Percentiles rank a stretch among this genome's conserved stretches.
phyloP scores from a whole-genome alignment of 2,888 invertebrate species.

The Hirtodrosophila confusa region DNA sequence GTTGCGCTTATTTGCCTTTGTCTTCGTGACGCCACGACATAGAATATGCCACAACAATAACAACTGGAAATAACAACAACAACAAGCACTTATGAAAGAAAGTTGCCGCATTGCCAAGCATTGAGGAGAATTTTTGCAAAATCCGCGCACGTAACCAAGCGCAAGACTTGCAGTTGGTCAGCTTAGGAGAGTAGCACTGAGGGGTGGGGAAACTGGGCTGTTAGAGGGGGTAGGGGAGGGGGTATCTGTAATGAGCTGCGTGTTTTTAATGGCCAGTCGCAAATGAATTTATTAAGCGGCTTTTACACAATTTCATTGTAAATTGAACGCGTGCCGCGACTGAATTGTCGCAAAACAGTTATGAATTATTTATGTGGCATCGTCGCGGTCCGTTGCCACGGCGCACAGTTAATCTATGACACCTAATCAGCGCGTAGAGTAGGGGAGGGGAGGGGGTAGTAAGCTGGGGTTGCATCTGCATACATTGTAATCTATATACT shows the following conservation, averaged over 20 bases:
- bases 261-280: constrained; percentile 66
- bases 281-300: constrained; percentile 78
- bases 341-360: constrained; percentile 81
- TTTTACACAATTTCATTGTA: constrained; percentile 78
- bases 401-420: constrained; percentile 54
- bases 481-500: constrained; percentile 13
- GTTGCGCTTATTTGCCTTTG: constrained; percentile 79
- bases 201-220: too few relatives aligned
- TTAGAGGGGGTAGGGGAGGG: neutral
- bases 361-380: constrained; percentile 79
- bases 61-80: constrained; percentile 29
- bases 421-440: constrained; percentile 49
- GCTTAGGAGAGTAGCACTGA: neutral
- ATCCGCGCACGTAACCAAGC: constrained; percentile 71
- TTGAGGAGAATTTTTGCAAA: constrained; percentile 65
- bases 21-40: constrained; percentile 77
- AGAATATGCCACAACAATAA: constrained; percentile 49
- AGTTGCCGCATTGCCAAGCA: constrained; percentile 67
- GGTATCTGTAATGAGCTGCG: constrained; percentile 65
- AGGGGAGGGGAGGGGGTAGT: constrained; percentile 3
- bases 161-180: constrained; percentile 28
- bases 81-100: constrained; percentile 62
- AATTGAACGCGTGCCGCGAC: constrained; percentile 77
- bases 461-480: constrained; percentile 58
- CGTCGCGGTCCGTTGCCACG: constrained; percentile 7